Conservation (phyloP, 2,113 vertebrate species). For the Halcyon malimbica region DNA sequence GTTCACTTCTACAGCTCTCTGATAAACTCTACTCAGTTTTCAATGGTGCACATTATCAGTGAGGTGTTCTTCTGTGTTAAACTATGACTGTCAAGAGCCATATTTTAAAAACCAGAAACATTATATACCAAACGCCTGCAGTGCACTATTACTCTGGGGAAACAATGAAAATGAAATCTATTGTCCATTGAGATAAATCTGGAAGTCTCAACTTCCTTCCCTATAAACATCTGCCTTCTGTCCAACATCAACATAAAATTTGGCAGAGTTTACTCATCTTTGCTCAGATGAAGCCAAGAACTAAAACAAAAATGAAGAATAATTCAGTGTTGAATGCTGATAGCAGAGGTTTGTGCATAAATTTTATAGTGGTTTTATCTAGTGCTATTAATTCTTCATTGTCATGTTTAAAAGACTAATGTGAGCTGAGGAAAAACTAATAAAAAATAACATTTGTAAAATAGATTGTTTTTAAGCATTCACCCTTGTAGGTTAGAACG, state of each 20-base stretch:
- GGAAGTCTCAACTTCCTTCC: not conserved
- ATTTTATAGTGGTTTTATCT: not conserved
- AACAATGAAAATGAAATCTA: constrained; percentile 2
- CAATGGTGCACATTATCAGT: not conserved
- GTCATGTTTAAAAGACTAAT: not conserved
- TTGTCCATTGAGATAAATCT: not conserved
- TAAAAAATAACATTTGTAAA: not conserved
- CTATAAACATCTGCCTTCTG: not conserved
- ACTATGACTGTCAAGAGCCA: not conserved
- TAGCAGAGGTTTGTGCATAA: not conserved
- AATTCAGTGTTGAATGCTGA: not conserved
- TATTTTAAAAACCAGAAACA: not conserved
- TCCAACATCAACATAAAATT: not conserved
- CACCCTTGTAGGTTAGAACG: not conserved
- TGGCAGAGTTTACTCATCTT: not conserved
- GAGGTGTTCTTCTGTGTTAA: not conserved
- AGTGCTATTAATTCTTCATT: not conserved
- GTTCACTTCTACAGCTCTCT: not conserved
- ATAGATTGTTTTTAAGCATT: not conserved
- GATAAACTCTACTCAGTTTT: not conserved
- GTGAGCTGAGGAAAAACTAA: not conserved
- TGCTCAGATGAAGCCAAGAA: constrained; percentile 7
- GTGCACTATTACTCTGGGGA: not conserved
- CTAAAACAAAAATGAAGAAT: not conserved
- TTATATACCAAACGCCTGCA: not conserved